Conservation (phyloP, 2,888 invertebrate genomes). For the Hydrotaea diabolus region DNA sequence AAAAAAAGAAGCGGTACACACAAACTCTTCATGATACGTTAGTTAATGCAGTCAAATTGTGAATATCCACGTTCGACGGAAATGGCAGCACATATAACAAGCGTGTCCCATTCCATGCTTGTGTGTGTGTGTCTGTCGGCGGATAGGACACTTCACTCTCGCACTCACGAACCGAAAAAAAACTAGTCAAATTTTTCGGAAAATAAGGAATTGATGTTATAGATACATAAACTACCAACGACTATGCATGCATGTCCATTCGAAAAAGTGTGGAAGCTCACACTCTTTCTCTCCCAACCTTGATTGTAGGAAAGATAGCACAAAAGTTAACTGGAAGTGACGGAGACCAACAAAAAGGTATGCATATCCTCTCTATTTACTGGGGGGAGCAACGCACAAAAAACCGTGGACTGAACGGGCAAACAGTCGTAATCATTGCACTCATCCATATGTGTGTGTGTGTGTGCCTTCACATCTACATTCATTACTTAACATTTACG, state of each 20-base stretch:
- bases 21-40: conserved; percentile 34
- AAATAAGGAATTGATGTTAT: conserved; percentile 31
- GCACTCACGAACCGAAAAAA: neutral
- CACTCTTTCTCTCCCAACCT: neutral
- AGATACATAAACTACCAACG: neutral
- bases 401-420: neutral
- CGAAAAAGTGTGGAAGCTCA: neutral
- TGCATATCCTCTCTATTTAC: conserved; percentile 3
- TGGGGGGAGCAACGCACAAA: neutral
- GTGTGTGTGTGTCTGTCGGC: neutral
- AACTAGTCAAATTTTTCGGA: conserved; percentile 23
- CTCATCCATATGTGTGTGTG: neutral
- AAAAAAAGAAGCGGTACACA: neutral
- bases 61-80: conserved; percentile 34
- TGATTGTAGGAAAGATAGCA: conserved; percentile 14
- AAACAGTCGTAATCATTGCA: neutral
- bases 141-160: neutral
- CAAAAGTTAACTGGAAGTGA: conserved; percentile 33
- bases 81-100: conserved; percentile 41
- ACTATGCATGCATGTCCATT: neutral
- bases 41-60: conserved; percentile 47
- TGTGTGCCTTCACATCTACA: neutral
- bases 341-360: neutral
- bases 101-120: neutral
- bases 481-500: conserved; percentile 1